These are phyloP conservation scores for Drosophila kanekoi DNA, from an alignment of 2,888 invertebrate species.

Conservation along the genomic window DNA sequence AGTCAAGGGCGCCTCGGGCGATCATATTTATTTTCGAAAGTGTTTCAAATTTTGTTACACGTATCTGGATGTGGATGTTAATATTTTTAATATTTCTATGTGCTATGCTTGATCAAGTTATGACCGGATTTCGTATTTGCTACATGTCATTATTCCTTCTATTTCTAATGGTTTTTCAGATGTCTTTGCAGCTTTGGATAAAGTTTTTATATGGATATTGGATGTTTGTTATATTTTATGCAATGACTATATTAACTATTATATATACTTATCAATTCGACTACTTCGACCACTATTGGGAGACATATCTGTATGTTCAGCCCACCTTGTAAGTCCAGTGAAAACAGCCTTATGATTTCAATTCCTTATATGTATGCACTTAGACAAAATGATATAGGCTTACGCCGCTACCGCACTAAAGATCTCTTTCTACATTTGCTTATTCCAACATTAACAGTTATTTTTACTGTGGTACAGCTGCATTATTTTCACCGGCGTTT, in stretches of 20 bases:
- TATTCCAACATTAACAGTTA: constrained; percentile 97
- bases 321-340: constrained; percentile 88
- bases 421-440: constrained; percentile 96
- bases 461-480: constrained; percentile 98
- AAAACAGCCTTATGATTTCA: neutral
- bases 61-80: constrained; percentile 98
- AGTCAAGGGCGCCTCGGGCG: constrained; percentile 45
- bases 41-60: constrained; percentile 91
- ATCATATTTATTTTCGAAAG: constrained; percentile 86
- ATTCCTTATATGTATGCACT: neutral
- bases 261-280: constrained; percentile 99
- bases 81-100: constrained; percentile 96
- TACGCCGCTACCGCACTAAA: constrained; percentile 94
- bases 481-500: constrained; percentile 99
- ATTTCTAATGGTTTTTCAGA: constrained; percentile 96
- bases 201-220: constrained; percentile 97
- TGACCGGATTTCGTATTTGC: constrained; percentile 97
- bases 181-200: constrained; percentile 96
- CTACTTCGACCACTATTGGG: constrained; percentile 93
- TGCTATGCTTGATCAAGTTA: constrained; percentile 94
- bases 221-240: constrained; percentile 97
- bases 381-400: constrained; percentile 96
- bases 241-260: constrained; percentile 96
- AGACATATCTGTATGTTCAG: constrained; percentile 90
- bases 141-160: constrained; percentile 98